A percentile compares a stretch with the other conserved stretches of the same genome.
Conservation (phyloP, 2,797 vertebrate genomes). For the Coranthus polyacanthus region DNA sequence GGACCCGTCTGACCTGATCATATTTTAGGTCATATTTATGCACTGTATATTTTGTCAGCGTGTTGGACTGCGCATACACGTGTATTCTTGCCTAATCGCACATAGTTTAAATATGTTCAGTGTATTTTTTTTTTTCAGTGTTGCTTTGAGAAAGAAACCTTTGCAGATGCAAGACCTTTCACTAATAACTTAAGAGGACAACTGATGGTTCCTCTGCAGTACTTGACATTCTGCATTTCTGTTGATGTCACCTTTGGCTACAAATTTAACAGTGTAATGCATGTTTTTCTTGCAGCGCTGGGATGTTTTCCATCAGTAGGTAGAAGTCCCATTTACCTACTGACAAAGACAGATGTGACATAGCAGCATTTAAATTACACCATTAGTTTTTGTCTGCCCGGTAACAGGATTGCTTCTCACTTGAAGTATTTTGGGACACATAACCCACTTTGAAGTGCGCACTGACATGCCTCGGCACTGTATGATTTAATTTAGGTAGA, state of each 20-base stretch:
- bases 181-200: constrained; percentile 41
- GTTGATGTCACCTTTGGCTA: constrained; percentile 11
- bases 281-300: not conserved
- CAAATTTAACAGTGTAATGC: constrained; percentile 8
- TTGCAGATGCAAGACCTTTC: constrained; percentile 28
- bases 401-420: not conserved
- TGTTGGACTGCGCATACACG: not conserved
- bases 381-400: constrained; percentile 1
- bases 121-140: no score
- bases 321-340: not conserved
- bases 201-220: constrained; percentile 19
- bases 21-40: no score
- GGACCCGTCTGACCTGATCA: no score
- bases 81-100: constrained; percentile 15
- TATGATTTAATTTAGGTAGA: constrained; percentile 12
- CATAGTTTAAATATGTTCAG: constrained; percentile 31
- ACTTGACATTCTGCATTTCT: constrained; percentile 2
- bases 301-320: not conserved
- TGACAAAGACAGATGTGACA: not conserved
- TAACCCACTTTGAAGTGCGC: not conserved
- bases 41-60: not conserved
- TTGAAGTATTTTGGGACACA: constrained; percentile 1
- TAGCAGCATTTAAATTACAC: not conserved
- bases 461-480: not conserved
- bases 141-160: constrained; percentile 21